A percentile compares a stretch with the other conserved stretches of the same genome.
phyloP scores from a whole-genome alignment of 2,888 invertebrate species.

The Cataglyphis livida region DNA sequence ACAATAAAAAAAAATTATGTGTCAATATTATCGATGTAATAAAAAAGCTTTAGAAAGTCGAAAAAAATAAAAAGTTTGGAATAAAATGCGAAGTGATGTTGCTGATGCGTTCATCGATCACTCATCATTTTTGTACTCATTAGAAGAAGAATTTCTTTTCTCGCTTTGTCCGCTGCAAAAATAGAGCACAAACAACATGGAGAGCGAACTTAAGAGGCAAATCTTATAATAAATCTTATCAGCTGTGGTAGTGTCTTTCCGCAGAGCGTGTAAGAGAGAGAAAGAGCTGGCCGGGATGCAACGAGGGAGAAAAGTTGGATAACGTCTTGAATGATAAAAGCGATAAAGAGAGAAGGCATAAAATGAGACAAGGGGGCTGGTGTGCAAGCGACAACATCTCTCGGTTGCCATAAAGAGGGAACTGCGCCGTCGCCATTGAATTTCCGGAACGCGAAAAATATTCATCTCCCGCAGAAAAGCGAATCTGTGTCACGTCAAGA shows the following conservation, averaged over 20 bases:
- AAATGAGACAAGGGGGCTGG: conserved; percentile 73
- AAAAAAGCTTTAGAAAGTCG: not conserved
- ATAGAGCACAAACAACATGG: conserved; percentile 20
- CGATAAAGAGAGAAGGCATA: conserved; percentile 77
- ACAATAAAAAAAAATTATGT: not conserved
- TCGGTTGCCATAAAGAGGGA: conserved; percentile 65
- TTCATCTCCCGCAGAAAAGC: conserved; percentile 60
- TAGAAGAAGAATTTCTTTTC: conserved; percentile 55
- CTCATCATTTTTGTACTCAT: conserved; percentile 25
- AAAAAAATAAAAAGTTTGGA: not conserved
- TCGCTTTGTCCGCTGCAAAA: conserved; percentile 61
- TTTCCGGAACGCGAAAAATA: conserved; percentile 69
- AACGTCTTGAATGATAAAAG: conserved; percentile 77
- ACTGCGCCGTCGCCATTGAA: conserved; percentile 64
- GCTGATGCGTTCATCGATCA: conserved; percentile 47
- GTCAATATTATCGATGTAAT: not conserved
- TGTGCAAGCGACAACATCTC: conserved; percentile 67
- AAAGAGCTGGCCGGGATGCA: conserved; percentile 3
- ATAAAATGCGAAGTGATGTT: not conserved
- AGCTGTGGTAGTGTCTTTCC: conserved; percentile 68
- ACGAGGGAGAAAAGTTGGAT: conserved; percentile 49
- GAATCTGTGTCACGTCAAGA: conserved; percentile 33
- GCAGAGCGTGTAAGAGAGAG: conserved; percentile 28
- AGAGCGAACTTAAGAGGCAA: conserved; percentile 49
- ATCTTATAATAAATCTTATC: conserved; percentile 75